phyloP scores from a whole-genome alignment of 2,888 invertebrate species.

The Callyntrura guangdongensis region DNA sequence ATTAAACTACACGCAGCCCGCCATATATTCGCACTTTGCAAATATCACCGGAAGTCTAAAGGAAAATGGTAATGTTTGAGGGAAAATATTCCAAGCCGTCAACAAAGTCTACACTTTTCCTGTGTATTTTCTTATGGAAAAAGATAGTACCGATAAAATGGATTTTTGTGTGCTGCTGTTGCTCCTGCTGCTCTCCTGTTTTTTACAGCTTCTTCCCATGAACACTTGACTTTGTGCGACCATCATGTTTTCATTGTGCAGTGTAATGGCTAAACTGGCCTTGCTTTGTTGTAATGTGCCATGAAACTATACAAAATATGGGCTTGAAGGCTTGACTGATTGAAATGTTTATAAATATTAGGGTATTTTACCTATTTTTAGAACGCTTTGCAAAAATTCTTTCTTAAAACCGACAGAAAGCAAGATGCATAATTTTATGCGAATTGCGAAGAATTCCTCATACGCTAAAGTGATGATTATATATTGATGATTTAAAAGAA shows the following conservation, averaged over 20 bases:
- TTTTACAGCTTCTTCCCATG: conserved; percentile 58
- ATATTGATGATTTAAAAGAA: conserved; percentile 59
- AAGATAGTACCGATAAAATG: conserved; percentile 4
- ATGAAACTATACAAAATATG: conserved; percentile 37
- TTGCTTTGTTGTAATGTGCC: conserved; percentile 67
- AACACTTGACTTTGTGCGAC: conserved; percentile 69
- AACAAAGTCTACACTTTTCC: too few relatives aligned
- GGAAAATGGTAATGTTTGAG: conserved; percentile 18
- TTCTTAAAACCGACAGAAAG: conserved; percentile 66
- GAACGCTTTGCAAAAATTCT: conserved; percentile 67
- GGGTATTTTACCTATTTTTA: conserved; percentile 76
- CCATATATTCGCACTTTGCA: not conserved
- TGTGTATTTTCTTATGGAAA: conserved; percentile 28
- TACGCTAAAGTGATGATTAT: conserved; percentile 55
- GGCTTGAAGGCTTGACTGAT: conserved; percentile 69
- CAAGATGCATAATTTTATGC: conserved; percentile 58
- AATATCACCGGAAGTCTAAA: conserved; percentile 56
- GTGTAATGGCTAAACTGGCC: conserved; percentile 62
- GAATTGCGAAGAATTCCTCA: conserved; percentile 51
- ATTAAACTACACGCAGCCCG: too few relatives aligned
- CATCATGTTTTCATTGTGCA: conserved; percentile 61
- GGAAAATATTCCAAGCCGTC: conserved; percentile 16
- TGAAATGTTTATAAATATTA: conserved; percentile 76
- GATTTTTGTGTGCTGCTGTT: conserved; percentile 28
- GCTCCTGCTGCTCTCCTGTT: conserved; percentile 44